phyloP scores from a whole-genome alignment of 2,797 vertebrate genomes.

The Choloepus didactylus region DNA sequence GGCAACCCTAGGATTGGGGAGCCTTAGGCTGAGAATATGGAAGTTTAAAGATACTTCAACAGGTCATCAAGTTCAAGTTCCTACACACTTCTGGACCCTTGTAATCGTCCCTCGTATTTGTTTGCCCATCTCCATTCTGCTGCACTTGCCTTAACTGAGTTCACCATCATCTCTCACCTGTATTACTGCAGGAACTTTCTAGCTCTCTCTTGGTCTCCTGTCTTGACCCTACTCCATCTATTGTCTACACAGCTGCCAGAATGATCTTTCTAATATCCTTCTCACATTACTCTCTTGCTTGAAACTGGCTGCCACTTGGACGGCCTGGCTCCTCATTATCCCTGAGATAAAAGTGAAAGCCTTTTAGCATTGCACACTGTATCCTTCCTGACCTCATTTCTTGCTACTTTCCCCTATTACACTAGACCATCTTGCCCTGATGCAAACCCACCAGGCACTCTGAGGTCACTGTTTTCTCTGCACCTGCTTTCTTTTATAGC shows the following conservation, averaged over 20 bases:
- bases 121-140: neutral
- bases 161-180: neutral
- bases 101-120: neutral
- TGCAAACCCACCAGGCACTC: rapidly evolving
- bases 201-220: neutral
- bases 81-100: neutral
- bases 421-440: neutral
- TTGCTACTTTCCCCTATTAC: rapidly evolving
- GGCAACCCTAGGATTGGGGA: neutral
- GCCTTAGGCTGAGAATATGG: neutral
- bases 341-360: neutral
- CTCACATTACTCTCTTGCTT: constrained; percentile 4
- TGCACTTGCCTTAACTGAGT: neutral
- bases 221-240: neutral
- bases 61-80: neutral
- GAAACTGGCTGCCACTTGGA: neutral
- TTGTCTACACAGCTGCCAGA: neutral
- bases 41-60: neutral
- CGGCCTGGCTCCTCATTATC: constrained; percentile 18
- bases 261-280: neutral
- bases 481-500: neutral
- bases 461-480: neutral
- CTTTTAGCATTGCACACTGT: neutral
- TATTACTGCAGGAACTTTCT: neutral
- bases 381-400: neutral